Conservation (phyloP, 2,113 vertebrate species). For the Grallaria varia region DNA sequence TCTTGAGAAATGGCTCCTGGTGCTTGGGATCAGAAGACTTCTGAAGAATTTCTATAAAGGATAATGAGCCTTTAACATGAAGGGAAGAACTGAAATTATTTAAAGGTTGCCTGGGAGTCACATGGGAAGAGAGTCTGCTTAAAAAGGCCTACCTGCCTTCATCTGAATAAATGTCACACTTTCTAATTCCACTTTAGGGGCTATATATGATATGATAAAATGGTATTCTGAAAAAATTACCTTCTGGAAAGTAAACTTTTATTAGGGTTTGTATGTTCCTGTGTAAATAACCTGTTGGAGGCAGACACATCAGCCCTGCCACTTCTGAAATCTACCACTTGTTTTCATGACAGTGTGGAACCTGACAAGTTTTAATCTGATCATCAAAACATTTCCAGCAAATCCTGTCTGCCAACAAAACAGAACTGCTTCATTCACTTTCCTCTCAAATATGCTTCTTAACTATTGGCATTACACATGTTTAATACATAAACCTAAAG, state of each 20-base stretch:
- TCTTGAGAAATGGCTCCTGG: slow-evolving; percentile 23
- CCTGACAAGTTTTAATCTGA: background rate
- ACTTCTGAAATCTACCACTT: background rate
- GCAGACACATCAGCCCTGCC: background rate
- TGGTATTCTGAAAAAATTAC: background rate
- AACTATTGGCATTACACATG: background rate
- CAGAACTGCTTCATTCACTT: background rate
- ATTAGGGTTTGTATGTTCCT: background rate
- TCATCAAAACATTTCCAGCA: background rate
- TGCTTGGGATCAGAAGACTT: slow-evolving; percentile 15
- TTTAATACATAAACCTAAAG: slow-evolving; percentile 15
- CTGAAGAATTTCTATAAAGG: slow-evolving; percentile 49
- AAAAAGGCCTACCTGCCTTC: slow-evolving; percentile 19
- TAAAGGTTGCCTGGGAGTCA: slow-evolving; percentile 45
- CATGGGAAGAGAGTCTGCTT: slow-evolving; percentile 16
- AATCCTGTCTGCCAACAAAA: background rate
- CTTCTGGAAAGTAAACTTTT: background rate
- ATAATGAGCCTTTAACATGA: slow-evolving; percentile 52
- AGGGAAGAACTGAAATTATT: slow-evolving; percentile 52
- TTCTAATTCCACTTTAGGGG: slow-evolving; percentile 37
- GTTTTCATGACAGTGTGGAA: background rate
- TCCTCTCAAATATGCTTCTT: background rate
- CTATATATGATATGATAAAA: background rate
- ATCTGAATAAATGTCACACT: slow-evolving; percentile 44
- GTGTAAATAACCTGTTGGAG: background rate